phyloP scores from a whole-genome alignment of 64 coral and sea anemone genomes.

The Pocillopora verrucosa region DNA sequence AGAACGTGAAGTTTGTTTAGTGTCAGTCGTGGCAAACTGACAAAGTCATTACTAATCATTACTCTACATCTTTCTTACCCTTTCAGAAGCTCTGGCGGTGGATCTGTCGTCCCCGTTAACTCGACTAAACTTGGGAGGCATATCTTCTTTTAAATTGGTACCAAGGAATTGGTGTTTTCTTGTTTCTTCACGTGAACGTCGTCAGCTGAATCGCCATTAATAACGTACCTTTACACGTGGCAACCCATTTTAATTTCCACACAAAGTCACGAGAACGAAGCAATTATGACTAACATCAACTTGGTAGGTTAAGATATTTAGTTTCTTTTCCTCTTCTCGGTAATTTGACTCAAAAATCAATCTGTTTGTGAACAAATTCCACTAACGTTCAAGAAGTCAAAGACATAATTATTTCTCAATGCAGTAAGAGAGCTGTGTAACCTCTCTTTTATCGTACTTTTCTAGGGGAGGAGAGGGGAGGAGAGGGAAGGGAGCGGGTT shows the following conservation, averaged over 20 bases:
- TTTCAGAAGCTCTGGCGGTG: constrained; percentile 63
- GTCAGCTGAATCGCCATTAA: not conserved
- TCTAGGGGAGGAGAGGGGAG: not conserved
- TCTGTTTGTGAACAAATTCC: not conserved
- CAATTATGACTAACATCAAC: not conserved
- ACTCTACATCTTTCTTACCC: constrained; percentile 31
- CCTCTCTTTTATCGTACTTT: not conserved
- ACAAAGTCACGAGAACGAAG: not conserved
- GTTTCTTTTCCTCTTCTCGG: not conserved
- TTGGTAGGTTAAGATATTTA: not conserved
- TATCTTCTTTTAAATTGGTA: not conserved
- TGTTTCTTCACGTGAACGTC: not conserved
- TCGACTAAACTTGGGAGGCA: constrained; percentile 89
- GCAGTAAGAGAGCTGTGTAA: not conserved
- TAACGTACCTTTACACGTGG: constrained; percentile 19
- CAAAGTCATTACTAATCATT: no score
- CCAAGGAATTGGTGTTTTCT: not conserved
- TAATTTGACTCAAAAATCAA: not conserved
- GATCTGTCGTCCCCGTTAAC: constrained; percentile 51
- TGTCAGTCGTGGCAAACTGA: no score
- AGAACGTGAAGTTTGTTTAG: no score
- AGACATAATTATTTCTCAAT: not conserved
- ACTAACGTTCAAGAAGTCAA: not conserved
- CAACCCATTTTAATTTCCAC: not conserved
- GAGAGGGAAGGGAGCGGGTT: no score